These are phyloP conservation scores for Sebastes glaucus DNA, from an alignment of 2,797 vertebrate species.

Conservation along the genomic window DNA sequence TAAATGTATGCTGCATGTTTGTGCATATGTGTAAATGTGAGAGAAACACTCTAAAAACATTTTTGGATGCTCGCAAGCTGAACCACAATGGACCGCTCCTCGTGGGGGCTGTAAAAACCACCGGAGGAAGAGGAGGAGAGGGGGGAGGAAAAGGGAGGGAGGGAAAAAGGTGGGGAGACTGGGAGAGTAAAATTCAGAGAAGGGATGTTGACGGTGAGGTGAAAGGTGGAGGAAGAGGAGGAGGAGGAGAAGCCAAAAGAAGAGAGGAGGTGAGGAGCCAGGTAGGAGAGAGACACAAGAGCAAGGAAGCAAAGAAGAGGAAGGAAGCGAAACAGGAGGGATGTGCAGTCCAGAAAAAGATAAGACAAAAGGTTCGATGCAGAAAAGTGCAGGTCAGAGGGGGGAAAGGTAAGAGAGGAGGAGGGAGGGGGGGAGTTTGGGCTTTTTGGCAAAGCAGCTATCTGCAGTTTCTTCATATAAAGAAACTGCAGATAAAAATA, in stretches of 20 bases:
- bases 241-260: conserved; percentile 49
- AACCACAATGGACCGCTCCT: conserved; percentile 79
- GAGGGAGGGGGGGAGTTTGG: not conserved
- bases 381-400: conserved; percentile 44
- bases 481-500: not conserved
- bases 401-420: not conserved
- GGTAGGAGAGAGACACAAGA: conserved; percentile 53
- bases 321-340: conserved; percentile 42
- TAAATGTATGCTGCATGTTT: not conserved
- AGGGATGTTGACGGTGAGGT: conserved; percentile 59
- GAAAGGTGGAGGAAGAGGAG: conserved; percentile 66
- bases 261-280: conserved; percentile 54
- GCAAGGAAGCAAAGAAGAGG: conserved; percentile 20
- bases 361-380: conserved; percentile 32
- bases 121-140: conserved; percentile 70
- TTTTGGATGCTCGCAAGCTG: conserved; percentile 58
- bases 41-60: conserved; percentile 68
- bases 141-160: conserved; percentile 55
- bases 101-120: conserved; percentile 76
- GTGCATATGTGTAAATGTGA: conserved; percentile 14
- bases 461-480: not conserved
- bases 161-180: conserved; percentile 36
- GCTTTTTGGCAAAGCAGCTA: conserved; percentile 13
- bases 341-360: conserved; percentile 35
- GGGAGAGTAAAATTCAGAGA: conserved; percentile 64